phyloP scores from a whole-genome alignment of 92 coral and sea anemone species.

The Zoanthus sociatus region DNA sequence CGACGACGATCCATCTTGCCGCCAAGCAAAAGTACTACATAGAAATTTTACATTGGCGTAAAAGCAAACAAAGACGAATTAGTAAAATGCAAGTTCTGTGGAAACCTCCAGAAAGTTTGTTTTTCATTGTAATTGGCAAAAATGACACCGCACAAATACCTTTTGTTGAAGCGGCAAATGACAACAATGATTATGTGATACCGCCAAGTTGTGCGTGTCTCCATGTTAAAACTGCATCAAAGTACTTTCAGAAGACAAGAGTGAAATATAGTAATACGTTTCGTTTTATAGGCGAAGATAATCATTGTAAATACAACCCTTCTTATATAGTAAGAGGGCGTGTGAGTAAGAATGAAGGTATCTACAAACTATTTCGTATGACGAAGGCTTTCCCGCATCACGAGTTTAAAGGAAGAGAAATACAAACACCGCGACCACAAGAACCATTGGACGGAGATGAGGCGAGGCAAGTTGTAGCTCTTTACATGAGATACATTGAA shows the following conservation, averaged over 20 bases:
- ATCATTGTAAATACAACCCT: constrained; percentile 7
- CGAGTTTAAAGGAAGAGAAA: background rate
- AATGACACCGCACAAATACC: background rate
- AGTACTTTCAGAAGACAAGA: background rate
- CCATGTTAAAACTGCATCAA: background rate
- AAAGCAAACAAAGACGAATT: background rate
- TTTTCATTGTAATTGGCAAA: constrained; percentile 6
- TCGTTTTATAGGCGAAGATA: background rate
- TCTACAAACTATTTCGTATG: background rate
- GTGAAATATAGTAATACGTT: background rate
- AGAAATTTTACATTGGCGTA: background rate
- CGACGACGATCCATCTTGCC: background rate
- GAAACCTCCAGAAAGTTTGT: constrained; percentile 26
- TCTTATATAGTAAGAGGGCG: constrained; percentile 6
- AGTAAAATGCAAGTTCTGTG: constrained; percentile 9
- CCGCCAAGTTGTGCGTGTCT: constrained; percentile 1
- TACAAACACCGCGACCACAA: constrained; percentile 7
- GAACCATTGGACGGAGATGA: constrained; percentile 66
- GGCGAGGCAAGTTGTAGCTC: constrained; percentile 57
- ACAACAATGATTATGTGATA: background rate
- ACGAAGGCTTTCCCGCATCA: constrained; percentile 30
- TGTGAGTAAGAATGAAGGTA: background rate
- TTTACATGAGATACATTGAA: constrained; percentile 65
- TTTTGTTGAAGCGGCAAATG: background rate
- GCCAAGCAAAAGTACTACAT: background rate